A percentile compares a stretch with the other conserved stretches of the same genome.
phyloP scores from a whole-genome alignment of 2,888 invertebrate species.

The Selenia dentaria region DNA sequence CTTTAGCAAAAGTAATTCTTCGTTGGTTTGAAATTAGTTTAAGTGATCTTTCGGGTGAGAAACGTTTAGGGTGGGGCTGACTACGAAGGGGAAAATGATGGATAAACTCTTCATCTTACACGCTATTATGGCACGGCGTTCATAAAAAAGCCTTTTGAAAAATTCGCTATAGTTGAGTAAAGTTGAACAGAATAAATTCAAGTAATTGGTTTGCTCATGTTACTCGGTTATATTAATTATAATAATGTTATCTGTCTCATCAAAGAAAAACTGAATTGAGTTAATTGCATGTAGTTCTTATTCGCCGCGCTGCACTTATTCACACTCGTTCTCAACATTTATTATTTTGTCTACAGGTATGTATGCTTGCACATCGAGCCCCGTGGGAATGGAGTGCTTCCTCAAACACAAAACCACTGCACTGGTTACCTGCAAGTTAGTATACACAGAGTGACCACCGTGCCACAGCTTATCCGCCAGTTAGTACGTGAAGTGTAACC shows the following conservation, averaged over 20 bases:
- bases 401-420: slow-evolving; percentile 39
- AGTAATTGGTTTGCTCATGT: no score
- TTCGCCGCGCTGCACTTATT: neutral
- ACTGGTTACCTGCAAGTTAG: slow-evolving; percentile 11
- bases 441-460: neutral
- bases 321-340: neutral
- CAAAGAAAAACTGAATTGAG: no score
- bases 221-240: no score
- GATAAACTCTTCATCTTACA: slow-evolving; percentile 28
- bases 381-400: slow-evolving; percentile 51
- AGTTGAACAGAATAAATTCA: no score
- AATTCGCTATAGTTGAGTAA: no score
- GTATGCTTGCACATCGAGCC: slow-evolving; percentile 34
- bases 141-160: neutral
- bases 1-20: slow-evolving; percentile 27
- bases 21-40: slow-evolving; percentile 32
- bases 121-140: slow-evolving; percentile 18
- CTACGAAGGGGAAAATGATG: slow-evolving; percentile 18
- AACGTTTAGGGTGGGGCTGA: slow-evolving; percentile 21
- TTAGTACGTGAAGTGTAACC: slow-evolving; percentile 8
- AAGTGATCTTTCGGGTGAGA: slow-evolving; percentile 31
- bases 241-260: no score
- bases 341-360: slow-evolving; percentile 32
- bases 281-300: no score
- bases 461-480: neutral